Evolutionary conservation across 2,888 invertebrate genomes (phyloP).

Genomic region (Hofmannophila pseudospretella): DNA sequence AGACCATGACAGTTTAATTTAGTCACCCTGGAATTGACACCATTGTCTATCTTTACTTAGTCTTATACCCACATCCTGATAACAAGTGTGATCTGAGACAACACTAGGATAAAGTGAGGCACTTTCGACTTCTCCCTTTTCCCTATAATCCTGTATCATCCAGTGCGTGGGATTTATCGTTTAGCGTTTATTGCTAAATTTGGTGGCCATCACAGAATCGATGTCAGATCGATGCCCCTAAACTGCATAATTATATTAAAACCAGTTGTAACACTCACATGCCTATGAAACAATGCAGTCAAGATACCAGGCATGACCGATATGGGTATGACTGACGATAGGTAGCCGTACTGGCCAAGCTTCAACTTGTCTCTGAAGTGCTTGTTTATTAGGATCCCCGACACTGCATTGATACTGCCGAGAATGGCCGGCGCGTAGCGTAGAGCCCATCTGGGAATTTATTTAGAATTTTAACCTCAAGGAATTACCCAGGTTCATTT

Average conservation of each 20-base stretch:
- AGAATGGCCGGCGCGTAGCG: slow-evolving; percentile 71
- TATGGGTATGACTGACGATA: slow-evolving; percentile 80
- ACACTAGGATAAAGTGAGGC: no score
- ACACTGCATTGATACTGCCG: slow-evolving; percentile 65
- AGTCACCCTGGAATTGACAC: background rate
- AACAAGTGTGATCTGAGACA: no score
- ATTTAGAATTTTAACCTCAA: no score
- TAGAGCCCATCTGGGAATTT: slow-evolving; percentile 60
- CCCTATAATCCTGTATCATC: no score
- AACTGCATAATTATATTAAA: no score
- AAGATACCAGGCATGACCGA: slow-evolving; percentile 77
- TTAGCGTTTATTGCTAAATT: no score
- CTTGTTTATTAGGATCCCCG: slow-evolving; percentile 79
- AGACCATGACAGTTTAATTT: background rate
- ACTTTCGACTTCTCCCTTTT: no score
- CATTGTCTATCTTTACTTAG: no score
- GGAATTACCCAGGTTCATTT: slow-evolving; percentile 5
- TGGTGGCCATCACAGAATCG: no score
- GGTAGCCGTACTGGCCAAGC: slow-evolving; percentile 75
- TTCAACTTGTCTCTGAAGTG: slow-evolving; percentile 80
- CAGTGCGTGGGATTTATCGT: no score
- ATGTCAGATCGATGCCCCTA: no score
- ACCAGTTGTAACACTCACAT: slow-evolving; percentile 71
- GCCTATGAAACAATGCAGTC: slow-evolving; percentile 74
- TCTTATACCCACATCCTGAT: no score